Evolutionary conservation across 2,113 vertebrate genomes (phyloP), one percentile per base, ranked within the genome.

Genomic region (Otis tarda): DNA sequence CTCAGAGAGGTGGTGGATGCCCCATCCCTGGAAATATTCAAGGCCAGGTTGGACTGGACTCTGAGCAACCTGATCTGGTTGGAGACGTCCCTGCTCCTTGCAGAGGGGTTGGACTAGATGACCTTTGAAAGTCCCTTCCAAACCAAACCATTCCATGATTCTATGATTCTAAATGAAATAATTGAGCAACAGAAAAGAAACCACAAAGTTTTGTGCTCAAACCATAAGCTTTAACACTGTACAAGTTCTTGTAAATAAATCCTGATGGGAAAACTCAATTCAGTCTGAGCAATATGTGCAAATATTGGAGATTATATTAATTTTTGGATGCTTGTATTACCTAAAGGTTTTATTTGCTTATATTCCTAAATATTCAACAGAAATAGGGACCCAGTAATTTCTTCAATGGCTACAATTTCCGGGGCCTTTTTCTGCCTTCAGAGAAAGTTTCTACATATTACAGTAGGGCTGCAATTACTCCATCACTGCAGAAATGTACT

Each of bases 401-500:
- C 28, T 71, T 69, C 50, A 83, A 71, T 35, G 31, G 3, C 4
- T 75, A 19, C 30, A 61, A 61, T 82, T 87, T 88, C 37, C 30
- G 90, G 37, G 43, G 30, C 13, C 10, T n/a, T 82, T 88, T 94
- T 65, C 63, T 92, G 61, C 50, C 21, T 95, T 84, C 16, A 3
- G 73, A 74, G 68, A 83, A 93, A 84, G 53, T 82, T 95, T 74
- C 49, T 84, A 14, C 12, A 5, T 82, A 57, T 43, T 57, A 50
- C 83, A 95, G 69, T 41, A 93, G 50, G 61, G 59, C 45, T 78
- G 83, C 74, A 95, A 93, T 94, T 94, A 83, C 60, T 82, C 25
- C n/a, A 75, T 64, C 56, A 30, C 55, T 79, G 43, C 50, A 94
- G 35, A 93, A 87, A 94, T 85, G 21, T 83, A 47, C 59, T 86